Conservation (phyloP, 2,888 invertebrate species). For the Cataglyphis cursor region DNA sequence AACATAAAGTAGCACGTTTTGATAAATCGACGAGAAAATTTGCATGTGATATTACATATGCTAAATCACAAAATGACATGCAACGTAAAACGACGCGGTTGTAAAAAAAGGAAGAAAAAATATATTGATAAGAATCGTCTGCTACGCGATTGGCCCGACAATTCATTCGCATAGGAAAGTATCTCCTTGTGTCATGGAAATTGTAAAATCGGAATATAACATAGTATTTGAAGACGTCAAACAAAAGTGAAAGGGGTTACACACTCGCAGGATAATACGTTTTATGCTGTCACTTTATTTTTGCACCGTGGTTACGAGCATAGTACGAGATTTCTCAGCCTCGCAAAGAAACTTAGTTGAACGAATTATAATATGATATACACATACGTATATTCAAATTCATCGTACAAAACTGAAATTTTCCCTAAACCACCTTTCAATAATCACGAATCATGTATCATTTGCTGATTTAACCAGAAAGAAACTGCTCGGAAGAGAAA, state of each 20-base stretch:
- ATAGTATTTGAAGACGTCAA: background rate
- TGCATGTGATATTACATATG: constrained; percentile 23
- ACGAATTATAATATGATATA: constrained; percentile 16
- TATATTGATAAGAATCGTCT: background rate
- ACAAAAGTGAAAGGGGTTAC: background rate
- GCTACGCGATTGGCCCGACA: constrained; percentile 15
- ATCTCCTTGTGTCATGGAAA: constrained; percentile 20
- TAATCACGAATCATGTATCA: background rate
- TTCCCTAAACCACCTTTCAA: constrained; percentile 39
- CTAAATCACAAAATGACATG: constrained; percentile 6
- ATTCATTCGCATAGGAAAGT: background rate
- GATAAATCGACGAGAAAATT: constrained; percentile 29
- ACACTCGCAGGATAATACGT: constrained; percentile 16
- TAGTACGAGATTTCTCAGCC: constrained; percentile 49
- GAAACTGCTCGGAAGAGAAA: background rate
- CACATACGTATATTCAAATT: constrained; percentile 30
- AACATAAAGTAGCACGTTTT: constrained; percentile 25
- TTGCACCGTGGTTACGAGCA: constrained; percentile 44
- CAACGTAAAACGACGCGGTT: constrained; percentile 23
- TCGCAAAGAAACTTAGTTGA: constrained; percentile 42
- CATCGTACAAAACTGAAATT: constrained; percentile 42
- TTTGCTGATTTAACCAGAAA: background rate
- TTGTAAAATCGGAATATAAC: background rate
- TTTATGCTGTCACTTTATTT: constrained; percentile 44
- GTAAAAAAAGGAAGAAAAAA: background rate